Percentiles rank a stretch among this genome's conserved stretches.
Evolutionary conservation across 2,888 invertebrate species (phyloP).

Genomic region (Coenonympha glycerion): DNA sequence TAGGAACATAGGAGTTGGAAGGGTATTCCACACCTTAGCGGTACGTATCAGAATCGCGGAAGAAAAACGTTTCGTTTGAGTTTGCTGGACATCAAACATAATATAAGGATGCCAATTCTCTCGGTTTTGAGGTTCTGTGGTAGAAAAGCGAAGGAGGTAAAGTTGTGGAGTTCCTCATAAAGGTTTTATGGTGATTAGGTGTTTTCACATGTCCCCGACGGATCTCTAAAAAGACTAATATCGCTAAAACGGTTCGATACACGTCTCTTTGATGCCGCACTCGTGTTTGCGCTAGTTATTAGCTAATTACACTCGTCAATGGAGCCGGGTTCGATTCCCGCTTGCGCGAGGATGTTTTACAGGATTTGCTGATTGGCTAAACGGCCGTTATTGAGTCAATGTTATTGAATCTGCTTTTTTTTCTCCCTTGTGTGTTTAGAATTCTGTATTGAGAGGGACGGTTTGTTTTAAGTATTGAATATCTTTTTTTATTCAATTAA

Average conservation of each 20-base stretch:
- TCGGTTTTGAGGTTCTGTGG: too few relatives aligned
- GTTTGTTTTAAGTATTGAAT: not conserved
- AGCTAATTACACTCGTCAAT: constrained; percentile 36
- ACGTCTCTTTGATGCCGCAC: constrained; percentile 27
- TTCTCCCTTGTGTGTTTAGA: not conserved
- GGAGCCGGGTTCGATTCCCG: constrained; percentile 27
- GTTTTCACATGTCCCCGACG: constrained; percentile 17
- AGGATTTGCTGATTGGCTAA: constrained; percentile 26
- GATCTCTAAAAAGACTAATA: constrained; percentile 39
- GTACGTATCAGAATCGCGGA: too few relatives aligned
- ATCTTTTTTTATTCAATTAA: not conserved
- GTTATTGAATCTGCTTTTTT: constrained; percentile 6
- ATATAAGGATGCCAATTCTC: too few relatives aligned
- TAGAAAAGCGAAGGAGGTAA: too few relatives aligned
- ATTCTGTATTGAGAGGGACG: not conserved
- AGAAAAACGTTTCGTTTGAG: too few relatives aligned
- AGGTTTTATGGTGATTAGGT: not conserved
- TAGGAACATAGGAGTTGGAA: too few relatives aligned
- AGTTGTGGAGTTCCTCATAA: too few relatives aligned
- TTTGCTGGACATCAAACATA: too few relatives aligned
- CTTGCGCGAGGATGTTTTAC: constrained; percentile 23
- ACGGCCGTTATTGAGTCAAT: constrained; percentile 9
- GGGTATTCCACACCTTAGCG: too few relatives aligned
- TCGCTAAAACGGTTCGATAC: constrained; percentile 27
- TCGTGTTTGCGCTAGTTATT: constrained; percentile 34